Evolutionary conservation across 2,113 vertebrate species (phyloP).

Genomic region (Pelodiscus sinensis): DNA sequence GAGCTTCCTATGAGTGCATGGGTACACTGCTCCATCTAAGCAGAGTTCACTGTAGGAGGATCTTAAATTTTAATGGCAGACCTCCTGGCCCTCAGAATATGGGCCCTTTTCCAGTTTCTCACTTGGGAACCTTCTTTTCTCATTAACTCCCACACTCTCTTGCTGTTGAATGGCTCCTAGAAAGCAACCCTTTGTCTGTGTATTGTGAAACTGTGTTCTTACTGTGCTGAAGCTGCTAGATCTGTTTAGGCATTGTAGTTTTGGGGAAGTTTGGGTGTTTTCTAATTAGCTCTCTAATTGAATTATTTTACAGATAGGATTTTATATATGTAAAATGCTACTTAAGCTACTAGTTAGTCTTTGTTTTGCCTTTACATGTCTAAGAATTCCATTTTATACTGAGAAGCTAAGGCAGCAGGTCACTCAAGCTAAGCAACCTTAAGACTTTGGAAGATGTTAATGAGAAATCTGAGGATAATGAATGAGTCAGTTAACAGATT

Average conservation of each 20-base stretch:
- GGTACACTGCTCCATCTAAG: not conserved
- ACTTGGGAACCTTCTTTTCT: conserved; percentile 42
- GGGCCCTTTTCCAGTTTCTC: conserved; percentile 11
- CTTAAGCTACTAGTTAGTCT: conserved; percentile 27
- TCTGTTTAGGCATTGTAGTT: not conserved
- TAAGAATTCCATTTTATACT: not conserved
- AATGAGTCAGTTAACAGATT: not conserved
- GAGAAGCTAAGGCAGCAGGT: not conserved
- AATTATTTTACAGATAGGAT: conserved; percentile 43
- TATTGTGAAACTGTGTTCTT: conserved; percentile 43
- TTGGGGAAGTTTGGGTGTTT: conserved; percentile 50
- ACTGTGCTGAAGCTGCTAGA: not conserved
- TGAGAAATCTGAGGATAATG: not conserved
- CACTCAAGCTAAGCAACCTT: not conserved
- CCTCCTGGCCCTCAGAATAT: not conserved
- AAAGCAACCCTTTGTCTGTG: conserved; percentile 43
- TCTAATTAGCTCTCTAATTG: conserved; percentile 57
- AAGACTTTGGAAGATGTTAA: conserved; percentile 3
- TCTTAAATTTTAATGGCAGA: conserved; percentile 7
- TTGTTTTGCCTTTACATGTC: not conserved
- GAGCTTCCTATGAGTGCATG: not conserved
- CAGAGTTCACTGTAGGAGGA: not conserved
- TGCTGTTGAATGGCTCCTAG: conserved; percentile 34
- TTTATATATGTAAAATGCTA: conserved; percentile 47
- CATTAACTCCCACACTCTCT: not conserved